These are phyloP conservation scores for Phrynocephalus vlangalii DNA, from an alignment of 2,797 vertebrate species.

Conservation along the genomic window DNA sequence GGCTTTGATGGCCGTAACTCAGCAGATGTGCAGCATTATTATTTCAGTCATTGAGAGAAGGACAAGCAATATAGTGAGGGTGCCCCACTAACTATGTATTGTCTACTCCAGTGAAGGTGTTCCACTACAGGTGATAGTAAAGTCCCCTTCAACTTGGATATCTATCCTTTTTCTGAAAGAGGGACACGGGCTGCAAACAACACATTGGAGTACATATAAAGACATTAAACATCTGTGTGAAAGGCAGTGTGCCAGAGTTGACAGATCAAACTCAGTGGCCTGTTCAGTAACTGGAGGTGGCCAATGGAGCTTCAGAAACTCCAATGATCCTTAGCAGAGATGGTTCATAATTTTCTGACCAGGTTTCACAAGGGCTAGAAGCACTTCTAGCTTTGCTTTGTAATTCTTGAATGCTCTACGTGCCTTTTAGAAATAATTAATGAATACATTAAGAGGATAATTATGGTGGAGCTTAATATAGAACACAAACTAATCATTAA, in stretches of 20 bases:
- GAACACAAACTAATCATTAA: slow-evolving; percentile 75
- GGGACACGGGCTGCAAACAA: neutral
- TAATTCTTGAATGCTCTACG: slow-evolving; percentile 71
- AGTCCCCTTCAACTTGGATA: neutral
- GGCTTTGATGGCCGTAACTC: neutral
- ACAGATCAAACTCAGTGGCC: neutral
- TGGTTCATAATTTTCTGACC: slow-evolving; percentile 56
- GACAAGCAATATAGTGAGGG: neutral
- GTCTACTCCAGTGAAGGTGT: neutral
- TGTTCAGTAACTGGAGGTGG: neutral
- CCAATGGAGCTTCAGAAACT: neutral
- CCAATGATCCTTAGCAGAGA: neutral
- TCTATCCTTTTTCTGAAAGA: neutral
- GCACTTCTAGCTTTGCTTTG: slow-evolving; percentile 64
- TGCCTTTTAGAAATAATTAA: slow-evolving; percentile 78
- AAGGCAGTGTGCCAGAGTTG: neutral
- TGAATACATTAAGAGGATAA: slow-evolving; percentile 78
- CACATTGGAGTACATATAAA: neutral
- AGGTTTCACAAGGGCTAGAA: slow-evolving; percentile 56
- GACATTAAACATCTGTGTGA: neutral
- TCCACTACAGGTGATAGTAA: neutral
- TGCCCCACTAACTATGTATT: neutral
- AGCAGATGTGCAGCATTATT: neutral
- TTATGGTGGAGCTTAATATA: slow-evolving; percentile 78
- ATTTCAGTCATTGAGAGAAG: neutral